These are phyloP conservation scores for Schizaphis graminum DNA, from an alignment of 2,888 invertebrate species.

Conservation along the genomic window DNA sequence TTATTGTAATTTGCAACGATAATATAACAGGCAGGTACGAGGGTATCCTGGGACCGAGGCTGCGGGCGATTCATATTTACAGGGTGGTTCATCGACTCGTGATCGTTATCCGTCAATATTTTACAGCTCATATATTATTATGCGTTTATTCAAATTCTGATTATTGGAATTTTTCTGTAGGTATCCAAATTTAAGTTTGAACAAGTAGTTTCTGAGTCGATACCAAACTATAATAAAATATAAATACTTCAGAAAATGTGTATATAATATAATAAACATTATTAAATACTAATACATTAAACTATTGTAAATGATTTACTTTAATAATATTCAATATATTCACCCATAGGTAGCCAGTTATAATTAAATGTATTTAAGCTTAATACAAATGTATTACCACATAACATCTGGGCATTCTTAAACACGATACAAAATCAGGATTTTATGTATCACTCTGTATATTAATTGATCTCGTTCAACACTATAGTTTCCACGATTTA, in stretches of 20 bases:
- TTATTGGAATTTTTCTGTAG: neutral
- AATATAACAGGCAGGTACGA: neutral
- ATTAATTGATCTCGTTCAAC: neutral
- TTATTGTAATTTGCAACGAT: neutral
- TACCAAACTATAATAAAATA: neutral
- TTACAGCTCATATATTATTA: neutral
- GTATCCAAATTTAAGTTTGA: neutral
- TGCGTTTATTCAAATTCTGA: neutral
- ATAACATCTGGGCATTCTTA: neutral
- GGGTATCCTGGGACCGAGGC: neutral
- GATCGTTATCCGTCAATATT: neutral
- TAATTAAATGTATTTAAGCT: neutral
- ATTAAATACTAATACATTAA: neutral
- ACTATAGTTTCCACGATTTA: too few species aligned
- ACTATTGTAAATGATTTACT: neutral
- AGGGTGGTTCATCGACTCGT: neutral
- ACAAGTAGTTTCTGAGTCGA: neutral
- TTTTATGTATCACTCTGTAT: neutral
- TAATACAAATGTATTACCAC: neutral
- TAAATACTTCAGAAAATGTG: neutral
- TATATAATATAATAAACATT: neutral
- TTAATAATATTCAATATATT: neutral
- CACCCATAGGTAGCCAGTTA: too few species aligned
- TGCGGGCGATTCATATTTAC: neutral
- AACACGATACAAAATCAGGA: neutral